phyloP scores from a whole-genome alignment of 2,888 invertebrate species.

The Limnephilus auricula region DNA sequence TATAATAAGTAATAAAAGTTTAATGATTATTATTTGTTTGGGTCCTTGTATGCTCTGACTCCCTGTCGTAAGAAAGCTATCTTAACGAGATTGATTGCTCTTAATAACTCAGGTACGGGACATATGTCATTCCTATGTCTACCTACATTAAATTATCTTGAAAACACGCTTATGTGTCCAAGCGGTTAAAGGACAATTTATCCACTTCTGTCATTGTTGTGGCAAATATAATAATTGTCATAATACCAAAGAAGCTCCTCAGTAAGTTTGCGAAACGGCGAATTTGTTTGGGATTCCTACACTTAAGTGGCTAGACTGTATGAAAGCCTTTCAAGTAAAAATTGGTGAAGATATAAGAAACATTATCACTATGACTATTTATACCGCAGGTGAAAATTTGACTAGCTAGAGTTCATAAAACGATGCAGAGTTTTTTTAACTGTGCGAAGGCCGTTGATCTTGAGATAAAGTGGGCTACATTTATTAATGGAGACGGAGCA shows the following conservation, averaged over 20 bases:
- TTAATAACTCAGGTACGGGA: no score
- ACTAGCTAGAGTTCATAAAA: background rate
- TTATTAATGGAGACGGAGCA: background rate
- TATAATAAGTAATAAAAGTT: conserved; percentile 32
- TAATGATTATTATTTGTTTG: background rate
- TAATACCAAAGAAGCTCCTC: background rate
- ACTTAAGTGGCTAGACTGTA: background rate
- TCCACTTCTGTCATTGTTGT: background rate
- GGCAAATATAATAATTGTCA: background rate
- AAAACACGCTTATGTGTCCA: no score
- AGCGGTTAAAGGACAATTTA: background rate
- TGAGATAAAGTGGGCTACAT: background rate
- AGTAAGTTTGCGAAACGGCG: background rate
- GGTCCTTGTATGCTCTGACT: background rate
- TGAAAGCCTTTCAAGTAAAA: background rate
- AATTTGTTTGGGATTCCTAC: background rate
- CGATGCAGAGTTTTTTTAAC: background rate
- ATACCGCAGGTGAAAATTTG: background rate
- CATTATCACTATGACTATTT: background rate
- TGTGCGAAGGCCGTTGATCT: background rate
- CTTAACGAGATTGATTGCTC: background rate
- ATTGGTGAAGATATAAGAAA: background rate
- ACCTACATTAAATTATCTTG: no score
- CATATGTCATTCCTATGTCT: no score
- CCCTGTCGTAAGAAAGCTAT: background rate